Evolutionary conservation across 2,113 vertebrate species (phyloP).

Genomic region (Sander lucioperca): DNA sequence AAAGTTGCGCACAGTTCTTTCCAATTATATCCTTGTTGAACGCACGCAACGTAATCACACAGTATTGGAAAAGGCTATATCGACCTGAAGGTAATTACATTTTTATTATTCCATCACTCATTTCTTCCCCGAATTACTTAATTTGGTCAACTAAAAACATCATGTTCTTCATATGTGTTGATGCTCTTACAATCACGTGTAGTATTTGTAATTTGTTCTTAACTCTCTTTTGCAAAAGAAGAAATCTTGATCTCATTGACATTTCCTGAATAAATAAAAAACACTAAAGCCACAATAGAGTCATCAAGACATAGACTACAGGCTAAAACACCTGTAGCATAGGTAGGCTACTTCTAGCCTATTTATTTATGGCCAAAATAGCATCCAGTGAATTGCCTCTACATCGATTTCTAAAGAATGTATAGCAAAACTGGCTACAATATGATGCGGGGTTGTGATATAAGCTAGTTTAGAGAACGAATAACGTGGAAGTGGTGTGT

Average conservation of each 20-base stretch:
- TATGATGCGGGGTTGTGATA: neutral
- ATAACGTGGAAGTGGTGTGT: neutral
- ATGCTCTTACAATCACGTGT: neutral
- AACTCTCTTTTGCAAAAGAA: neutral
- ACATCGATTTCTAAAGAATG: neutral
- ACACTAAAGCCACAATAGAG: neutral
- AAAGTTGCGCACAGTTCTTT: constrained; percentile 25
- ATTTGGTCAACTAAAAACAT: neutral
- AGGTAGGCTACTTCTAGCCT: too few relatives aligned
- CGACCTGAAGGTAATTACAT: constrained; percentile 23
- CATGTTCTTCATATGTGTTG: neutral
- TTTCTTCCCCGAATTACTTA: neutral
- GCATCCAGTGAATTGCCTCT: too few relatives aligned
- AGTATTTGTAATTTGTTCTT: neutral
- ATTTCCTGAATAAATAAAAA: neutral
- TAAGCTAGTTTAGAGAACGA: neutral
- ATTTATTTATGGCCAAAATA: neutral
- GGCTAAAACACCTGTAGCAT: neutral
- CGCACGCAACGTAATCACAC: neutral
- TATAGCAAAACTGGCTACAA: neutral
- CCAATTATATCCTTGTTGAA: constrained; percentile 20
- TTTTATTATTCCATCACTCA: neutral
- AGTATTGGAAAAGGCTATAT: neutral
- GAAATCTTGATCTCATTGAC: neutral
- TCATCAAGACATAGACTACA: neutral